Conservation (phyloP, 2,113 vertebrate genomes). For the Megaleporinus macrocephalus region DNA sequence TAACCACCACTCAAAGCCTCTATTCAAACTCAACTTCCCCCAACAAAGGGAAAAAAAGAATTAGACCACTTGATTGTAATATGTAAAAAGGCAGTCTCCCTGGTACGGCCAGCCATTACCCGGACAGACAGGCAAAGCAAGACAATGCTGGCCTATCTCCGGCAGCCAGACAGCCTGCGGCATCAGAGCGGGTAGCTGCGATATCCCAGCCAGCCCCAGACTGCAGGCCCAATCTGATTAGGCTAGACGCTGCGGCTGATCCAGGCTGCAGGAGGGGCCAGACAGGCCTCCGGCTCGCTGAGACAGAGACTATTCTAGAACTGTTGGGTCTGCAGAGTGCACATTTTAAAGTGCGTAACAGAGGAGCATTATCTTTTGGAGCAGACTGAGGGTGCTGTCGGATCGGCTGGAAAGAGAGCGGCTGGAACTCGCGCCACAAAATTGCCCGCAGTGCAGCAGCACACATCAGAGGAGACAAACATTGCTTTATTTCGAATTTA, state of each 20-base stretch:
- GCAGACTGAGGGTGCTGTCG: slow-evolving; percentile 20
- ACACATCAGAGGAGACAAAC: slow-evolving; percentile 50
- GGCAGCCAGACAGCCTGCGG: slow-evolving; percentile 27
- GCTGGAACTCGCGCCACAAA: slow-evolving; percentile 13
- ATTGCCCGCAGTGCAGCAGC: slow-evolving; percentile 43
- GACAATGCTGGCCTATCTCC: slow-evolving; percentile 35
- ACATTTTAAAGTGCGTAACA: slow-evolving; percentile 38
- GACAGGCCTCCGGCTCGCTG: slow-evolving; percentile 12
- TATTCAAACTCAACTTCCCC: background rate
- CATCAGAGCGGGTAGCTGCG: slow-evolving; percentile 8
- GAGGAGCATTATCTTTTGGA: slow-evolving; percentile 36
- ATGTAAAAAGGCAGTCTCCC: slow-evolving; percentile 1
- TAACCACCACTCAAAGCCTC: too few species aligned
- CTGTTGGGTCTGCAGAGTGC: slow-evolving; percentile 21
- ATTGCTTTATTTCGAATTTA: slow-evolving; percentile 45
- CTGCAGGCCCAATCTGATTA: slow-evolving; percentile 38
- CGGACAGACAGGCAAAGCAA: slow-evolving; percentile 21
- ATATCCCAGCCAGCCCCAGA: slow-evolving; percentile 26
- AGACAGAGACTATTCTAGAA: slow-evolving; percentile 15
- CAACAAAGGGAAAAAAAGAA: background rate
- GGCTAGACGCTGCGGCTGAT: slow-evolving; percentile 28
- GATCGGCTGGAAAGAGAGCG: background rate
- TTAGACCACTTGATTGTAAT: background rate
- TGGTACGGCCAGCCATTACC: background rate
- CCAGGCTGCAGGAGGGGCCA: slow-evolving; percentile 7